These are phyloP conservation scores for Stichodactyla helianthus DNA, from an alignment of 64 coral and sea anemone genomes.

Conservation along the genomic window DNA sequence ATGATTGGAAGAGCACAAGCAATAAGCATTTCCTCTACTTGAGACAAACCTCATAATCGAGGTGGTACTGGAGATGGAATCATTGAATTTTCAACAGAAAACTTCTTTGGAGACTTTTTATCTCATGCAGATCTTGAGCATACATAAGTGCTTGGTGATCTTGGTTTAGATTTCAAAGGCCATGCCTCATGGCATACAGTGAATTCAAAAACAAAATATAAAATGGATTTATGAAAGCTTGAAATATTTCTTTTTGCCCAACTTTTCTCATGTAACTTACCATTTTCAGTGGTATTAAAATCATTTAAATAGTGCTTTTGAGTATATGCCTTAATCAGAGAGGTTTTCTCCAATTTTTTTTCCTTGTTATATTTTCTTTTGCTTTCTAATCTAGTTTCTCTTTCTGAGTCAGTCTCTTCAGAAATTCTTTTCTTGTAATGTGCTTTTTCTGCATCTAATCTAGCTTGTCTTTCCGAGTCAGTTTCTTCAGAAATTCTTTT, in stretches of 20 bases:
- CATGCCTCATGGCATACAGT: not conserved
- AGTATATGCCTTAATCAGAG: not conserved
- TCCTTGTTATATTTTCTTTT: not conserved
- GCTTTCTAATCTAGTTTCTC: not conserved
- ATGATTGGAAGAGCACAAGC: not conserved
- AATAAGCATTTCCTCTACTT: not conserved
- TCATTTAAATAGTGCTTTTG: constrained; percentile 29
- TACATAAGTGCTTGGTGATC: not conserved
- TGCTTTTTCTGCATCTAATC: constrained; percentile 19
- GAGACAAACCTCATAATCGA: constrained; percentile 19
- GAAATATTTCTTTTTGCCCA: constrained; percentile 28
- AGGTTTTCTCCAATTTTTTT: not conserved
- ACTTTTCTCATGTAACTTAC: constrained; percentile 12
- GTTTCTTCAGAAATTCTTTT: constrained; percentile 3
- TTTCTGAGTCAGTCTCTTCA: not conserved
- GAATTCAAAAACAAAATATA: constrained; percentile 24
- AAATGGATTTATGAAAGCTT: constrained; percentile 20
- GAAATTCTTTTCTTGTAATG: constrained; percentile 8
- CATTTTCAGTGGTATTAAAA: constrained; percentile 23
- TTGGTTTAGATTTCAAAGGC: too few species aligned
- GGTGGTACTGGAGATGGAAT: constrained; percentile 28
- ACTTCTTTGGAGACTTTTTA: constrained; percentile 29
- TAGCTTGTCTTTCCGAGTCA: not conserved
- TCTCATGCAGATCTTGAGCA: constrained; percentile 18
- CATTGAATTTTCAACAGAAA: not conserved